These are phyloP conservation scores for Brenthis hecate DNA, from an alignment of 2,888 invertebrate species.

Conservation along the genomic window DNA sequence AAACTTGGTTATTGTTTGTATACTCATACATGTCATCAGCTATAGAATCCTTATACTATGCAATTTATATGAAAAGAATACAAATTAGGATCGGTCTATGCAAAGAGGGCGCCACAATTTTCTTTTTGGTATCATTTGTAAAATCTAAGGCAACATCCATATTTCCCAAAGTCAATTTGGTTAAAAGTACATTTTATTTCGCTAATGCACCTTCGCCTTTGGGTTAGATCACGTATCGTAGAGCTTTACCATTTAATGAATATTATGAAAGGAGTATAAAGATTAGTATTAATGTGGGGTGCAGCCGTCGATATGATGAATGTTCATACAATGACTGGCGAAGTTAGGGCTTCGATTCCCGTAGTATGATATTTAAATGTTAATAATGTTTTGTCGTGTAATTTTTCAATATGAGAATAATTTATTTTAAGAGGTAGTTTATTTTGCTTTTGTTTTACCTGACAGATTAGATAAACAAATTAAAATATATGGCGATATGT, in stretches of 20 bases:
- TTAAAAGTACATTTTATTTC: slow-evolving; percentile 38
- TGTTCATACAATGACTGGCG: slow-evolving; percentile 71
- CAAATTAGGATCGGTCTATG: not conserved
- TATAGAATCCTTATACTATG: not conserved
- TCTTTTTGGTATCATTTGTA: slow-evolving; percentile 19
- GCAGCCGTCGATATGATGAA: slow-evolving; percentile 77
- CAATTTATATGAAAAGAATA: not conserved
- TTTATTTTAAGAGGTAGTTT: not conserved
- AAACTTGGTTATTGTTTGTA: too few species aligned
- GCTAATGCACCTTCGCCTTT: slow-evolving; percentile 39
- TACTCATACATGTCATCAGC: too few species aligned
- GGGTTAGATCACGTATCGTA: slow-evolving; percentile 54
- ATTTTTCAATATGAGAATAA: slow-evolving; percentile 2
- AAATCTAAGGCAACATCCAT: slow-evolving; percentile 23
- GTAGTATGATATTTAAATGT: slow-evolving; percentile 58
- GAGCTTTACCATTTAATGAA: slow-evolving; percentile 78
- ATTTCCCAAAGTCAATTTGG: slow-evolving; percentile 31
- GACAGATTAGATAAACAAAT: too few species aligned
- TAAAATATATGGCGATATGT: too few species aligned
- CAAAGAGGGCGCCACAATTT: slow-evolving; percentile 5
- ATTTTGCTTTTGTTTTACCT: too few species aligned
- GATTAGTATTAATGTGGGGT: slow-evolving; percentile 57
- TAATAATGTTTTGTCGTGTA: slow-evolving; percentile 24
- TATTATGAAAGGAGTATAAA: slow-evolving; percentile 79
- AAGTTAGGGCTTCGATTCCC: slow-evolving; percentile 61